Evolutionary conservation across 2,888 invertebrate genomes (phyloP).

Genomic region (Ectemnius lituratus): DNA sequence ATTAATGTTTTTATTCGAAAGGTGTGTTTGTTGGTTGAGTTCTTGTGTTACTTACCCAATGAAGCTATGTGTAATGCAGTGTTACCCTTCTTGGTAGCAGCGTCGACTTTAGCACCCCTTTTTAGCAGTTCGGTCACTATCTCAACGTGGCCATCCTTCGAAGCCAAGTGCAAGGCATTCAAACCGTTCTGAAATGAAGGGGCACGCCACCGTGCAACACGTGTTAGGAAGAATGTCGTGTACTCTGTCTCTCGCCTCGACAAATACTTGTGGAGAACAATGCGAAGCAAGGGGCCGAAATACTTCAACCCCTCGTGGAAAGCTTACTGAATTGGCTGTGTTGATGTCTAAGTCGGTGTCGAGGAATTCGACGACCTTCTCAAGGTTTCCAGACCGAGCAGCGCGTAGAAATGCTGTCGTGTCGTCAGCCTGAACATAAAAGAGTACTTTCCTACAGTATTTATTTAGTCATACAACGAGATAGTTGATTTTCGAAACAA

Average conservation of each 20-base stretch:
- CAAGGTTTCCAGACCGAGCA: conserved; percentile 97
- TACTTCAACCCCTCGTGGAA: neutral
- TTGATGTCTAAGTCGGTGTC: conserved; percentile 97
- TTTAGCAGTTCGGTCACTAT: conserved; percentile 95
- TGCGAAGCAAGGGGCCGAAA: neutral
- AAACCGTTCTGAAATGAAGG: conserved; percentile 90
- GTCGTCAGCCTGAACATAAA: conserved; percentile 89
- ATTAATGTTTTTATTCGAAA: neutral
- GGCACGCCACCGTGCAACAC: neutral
- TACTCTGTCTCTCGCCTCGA: neutral
- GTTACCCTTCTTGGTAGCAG: conserved; percentile 98
- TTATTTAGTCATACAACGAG: neutral
- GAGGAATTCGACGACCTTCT: conserved; percentile 95
- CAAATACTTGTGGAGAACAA: neutral
- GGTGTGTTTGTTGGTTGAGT: neutral
- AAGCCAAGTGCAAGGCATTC: conserved; percentile 97
- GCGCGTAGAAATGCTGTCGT: conserved; percentile 98
- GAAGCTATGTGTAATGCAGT: conserved; percentile 99
- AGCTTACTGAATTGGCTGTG: conserved; percentile 94
- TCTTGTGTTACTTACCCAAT: conserved; percentile 79
- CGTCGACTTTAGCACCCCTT: conserved; percentile 94
- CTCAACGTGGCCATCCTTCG: conserved; percentile 97
- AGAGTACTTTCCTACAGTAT: conserved; percentile 17
- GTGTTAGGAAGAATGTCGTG: neutral
- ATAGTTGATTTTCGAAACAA: conserved; percentile 1